A percentile compares a stretch with the other conserved stretches of the same genome.
Evolutionary conservation across 2,113 vertebrate species (phyloP).

Genomic region (cat (Felis catus)): F.catus_Fca126_mat1.0 CM031414.1:52690501-52691000

Average conservation of each 20-base stretch:
- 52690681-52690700: neutral
- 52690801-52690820: neutral
- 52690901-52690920: neutral
- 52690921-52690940: neutral
- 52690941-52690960: neutral
- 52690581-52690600: neutral
- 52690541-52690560: neutral
- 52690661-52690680: neutral
- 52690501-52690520: neutral
- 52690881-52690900: neutral
- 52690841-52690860: neutral
- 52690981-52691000: neutral
- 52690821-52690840: neutral
- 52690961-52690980: neutral
- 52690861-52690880: neutral
- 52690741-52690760: neutral
- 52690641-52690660: neutral
- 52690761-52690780: neutral
- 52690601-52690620: neutral
- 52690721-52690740: neutral
- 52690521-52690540: neutral
- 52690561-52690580: neutral
- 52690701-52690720: neutral
- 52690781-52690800: neutral
- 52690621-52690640: neutral